phyloP scores from a whole-genome alignment of 2,113 vertebrate genomes.

The Pterocles orientalis region DNA sequence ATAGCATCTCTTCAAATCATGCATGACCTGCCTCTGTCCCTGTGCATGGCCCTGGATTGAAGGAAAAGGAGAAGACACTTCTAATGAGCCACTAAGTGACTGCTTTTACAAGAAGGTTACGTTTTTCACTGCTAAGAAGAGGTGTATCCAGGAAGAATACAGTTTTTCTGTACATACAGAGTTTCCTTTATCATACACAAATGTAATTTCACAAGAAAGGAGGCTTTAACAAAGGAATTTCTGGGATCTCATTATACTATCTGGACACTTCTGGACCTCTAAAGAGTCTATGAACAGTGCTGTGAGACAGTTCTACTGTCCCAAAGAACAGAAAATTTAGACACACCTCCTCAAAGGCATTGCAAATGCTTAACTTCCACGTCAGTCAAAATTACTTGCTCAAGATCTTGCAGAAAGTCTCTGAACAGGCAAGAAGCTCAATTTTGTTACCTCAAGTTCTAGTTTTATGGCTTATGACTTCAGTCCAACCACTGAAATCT shows the following conservation, averaged over 20 bases:
- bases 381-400: not conserved
- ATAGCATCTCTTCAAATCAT: not conserved
- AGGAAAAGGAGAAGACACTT: not conserved
- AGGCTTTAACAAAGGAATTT: not conserved
- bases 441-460: not conserved
- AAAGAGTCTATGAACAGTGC: not conserved
- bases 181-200: not conserved
- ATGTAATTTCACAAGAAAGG: not conserved
- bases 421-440: not conserved
- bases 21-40: not conserved
- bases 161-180: not conserved
- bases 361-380: not conserved
- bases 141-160: not conserved
- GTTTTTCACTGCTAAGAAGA: not conserved
- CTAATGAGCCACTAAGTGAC: not conserved
- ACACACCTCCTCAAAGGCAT: not conserved
- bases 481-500: not conserved
- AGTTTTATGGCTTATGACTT: not conserved
- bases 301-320: not conserved
- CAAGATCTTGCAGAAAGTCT: not conserved
- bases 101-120: not conserved
- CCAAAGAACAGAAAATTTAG: not conserved
- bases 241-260: not conserved
- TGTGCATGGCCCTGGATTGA: not conserved
- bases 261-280: not conserved